Evolutionary conservation across 2,888 invertebrate species (phyloP).

Genomic region (Gymnocheta viridis): DNA sequence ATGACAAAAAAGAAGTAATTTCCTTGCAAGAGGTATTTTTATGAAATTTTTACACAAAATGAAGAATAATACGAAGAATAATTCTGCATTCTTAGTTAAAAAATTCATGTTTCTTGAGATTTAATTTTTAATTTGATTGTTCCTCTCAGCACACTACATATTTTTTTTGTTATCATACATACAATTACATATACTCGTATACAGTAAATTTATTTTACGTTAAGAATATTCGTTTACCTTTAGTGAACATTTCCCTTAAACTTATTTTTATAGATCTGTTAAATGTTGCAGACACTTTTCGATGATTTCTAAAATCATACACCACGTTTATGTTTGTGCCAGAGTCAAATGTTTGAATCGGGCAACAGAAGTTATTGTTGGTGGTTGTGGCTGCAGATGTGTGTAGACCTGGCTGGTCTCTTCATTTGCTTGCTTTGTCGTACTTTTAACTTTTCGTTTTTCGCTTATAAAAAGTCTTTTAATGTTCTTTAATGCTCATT

Average conservation of each 20-base stretch:
- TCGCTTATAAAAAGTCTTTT: slow-evolving; percentile 74
- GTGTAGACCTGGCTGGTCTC: slow-evolving; percentile 37
- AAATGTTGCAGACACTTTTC: slow-evolving; percentile 52
- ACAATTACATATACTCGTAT: too few species aligned
- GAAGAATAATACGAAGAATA: too few species aligned
- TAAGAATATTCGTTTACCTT: slow-evolving; percentile 40
- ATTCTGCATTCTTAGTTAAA: too few species aligned
- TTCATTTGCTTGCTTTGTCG: slow-evolving; percentile 60
- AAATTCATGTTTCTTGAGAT: not conserved
- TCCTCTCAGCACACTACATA: not conserved
- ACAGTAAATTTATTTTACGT: slow-evolving; percentile 8
- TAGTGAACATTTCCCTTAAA: slow-evolving; percentile 21
- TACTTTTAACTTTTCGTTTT: slow-evolving; percentile 18
- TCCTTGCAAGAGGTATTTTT: too few species aligned
- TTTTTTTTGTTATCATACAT: not conserved
- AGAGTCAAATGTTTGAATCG: slow-evolving; percentile 23
- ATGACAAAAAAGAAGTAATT: too few species aligned
- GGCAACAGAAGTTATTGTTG: not conserved
- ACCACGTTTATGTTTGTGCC: not conserved
- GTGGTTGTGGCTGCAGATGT: not conserved
- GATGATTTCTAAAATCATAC: slow-evolving; percentile 59
- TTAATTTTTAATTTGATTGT: not conserved
- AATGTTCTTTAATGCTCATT: slow-evolving; percentile 81
- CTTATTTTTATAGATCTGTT: slow-evolving; percentile 42
- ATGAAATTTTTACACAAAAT: too few species aligned